Conservation (phyloP, 2,888 invertebrate species). For the Agrotis puta region DNA sequence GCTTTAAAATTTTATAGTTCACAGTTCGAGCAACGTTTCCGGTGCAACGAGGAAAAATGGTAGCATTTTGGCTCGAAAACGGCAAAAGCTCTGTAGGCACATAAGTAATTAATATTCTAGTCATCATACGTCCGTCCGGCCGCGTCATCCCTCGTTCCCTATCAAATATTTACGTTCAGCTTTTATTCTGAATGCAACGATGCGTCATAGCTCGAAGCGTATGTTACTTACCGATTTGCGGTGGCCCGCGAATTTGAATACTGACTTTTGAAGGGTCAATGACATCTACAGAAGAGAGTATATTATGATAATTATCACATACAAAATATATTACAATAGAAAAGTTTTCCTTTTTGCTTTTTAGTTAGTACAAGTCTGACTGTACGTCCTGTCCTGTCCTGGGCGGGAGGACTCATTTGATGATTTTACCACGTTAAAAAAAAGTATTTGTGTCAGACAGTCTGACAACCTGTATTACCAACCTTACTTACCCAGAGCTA, state of each 20-base stretch:
- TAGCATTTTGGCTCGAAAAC: conserved; percentile 50
- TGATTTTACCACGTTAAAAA: too few relatives aligned
- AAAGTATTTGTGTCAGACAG: too few relatives aligned
- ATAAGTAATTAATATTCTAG: conserved; percentile 80
- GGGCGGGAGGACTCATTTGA: too few relatives aligned
- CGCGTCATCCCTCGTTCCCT: conserved; percentile 63
- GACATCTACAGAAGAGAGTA: conserved; percentile 29
- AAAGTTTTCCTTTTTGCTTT: too few relatives aligned
- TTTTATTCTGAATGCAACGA: conserved; percentile 71
- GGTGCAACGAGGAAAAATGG: conserved; percentile 55
- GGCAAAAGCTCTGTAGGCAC: conserved; percentile 62
- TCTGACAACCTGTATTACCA: too few relatives aligned
- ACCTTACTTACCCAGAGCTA: too few relatives aligned
- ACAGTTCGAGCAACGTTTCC: conserved; percentile 29
- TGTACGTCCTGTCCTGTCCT: too few relatives aligned
- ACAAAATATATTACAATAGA: too few relatives aligned
- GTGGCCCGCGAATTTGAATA: conserved; percentile 42
- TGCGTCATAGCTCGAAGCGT: conserved; percentile 63
- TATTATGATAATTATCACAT: too few relatives aligned
- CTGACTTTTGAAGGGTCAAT: conserved; percentile 33
- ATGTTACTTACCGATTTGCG: conserved; percentile 34
- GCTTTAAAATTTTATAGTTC: conserved; percentile 37
- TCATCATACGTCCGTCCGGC: conserved; percentile 72
- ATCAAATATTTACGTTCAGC: conserved; percentile 75
- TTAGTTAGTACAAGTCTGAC: too few relatives aligned